Conservation (phyloP, 2,113 vertebrate species). For the Chaenogobius annularis region DNA sequence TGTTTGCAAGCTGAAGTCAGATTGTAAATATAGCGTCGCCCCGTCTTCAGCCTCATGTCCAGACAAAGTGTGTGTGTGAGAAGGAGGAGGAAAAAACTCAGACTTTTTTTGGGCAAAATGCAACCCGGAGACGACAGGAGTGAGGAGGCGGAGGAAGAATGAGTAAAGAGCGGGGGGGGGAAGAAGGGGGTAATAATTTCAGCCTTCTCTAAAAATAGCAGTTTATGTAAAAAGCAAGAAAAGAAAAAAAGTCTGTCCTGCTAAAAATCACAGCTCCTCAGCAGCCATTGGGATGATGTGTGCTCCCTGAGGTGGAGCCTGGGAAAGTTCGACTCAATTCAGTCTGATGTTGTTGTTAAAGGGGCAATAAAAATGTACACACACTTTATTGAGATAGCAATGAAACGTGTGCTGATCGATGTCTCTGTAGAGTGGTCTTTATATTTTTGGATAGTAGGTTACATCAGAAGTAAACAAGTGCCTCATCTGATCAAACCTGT, state of each 20-base stretch:
- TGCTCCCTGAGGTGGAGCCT: conserved; percentile 71
- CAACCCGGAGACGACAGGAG: conserved; percentile 31
- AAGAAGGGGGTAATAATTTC: conserved; percentile 52
- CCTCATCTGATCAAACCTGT: too few species aligned
- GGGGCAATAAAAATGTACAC: not conserved
- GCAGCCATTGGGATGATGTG: conserved; percentile 67
- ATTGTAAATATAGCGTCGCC: conserved; percentile 63
- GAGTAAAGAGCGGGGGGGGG: not conserved
- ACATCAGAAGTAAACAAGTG: too few species aligned
- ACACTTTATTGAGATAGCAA: not conserved
- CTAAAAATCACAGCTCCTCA: conserved; percentile 72
- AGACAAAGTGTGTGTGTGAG: conserved; percentile 54
- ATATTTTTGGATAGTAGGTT: not conserved
- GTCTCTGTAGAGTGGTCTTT: not conserved
- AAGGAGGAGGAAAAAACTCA: conserved; percentile 49
- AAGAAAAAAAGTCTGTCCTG: conserved; percentile 56
- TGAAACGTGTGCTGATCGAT: not conserved
- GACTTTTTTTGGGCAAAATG: conserved; percentile 72
- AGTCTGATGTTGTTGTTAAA: not conserved
- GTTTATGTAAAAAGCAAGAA: conserved; percentile 19
- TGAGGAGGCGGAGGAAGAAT: conserved; percentile 7
- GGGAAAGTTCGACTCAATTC: conserved; percentile 57
- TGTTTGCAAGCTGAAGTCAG: conserved; percentile 61
- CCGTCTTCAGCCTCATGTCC: conserved; percentile 49
- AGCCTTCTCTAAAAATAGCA: conserved; percentile 72